phyloP scores from a whole-genome alignment of 2,888 invertebrate genomes.

The Crematogaster levior region DNA sequence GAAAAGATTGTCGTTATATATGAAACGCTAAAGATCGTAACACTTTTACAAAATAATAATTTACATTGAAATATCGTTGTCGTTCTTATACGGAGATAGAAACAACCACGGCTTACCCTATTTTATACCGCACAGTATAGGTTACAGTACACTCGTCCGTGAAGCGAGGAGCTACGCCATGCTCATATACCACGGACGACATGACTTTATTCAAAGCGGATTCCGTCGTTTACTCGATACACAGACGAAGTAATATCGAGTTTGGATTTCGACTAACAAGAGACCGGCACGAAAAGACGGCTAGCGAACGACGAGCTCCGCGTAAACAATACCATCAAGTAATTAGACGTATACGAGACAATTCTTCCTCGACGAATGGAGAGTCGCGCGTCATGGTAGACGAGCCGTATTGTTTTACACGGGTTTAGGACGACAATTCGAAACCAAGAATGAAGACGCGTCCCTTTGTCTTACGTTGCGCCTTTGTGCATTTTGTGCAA shows the following conservation, averaged over 20 bases:
- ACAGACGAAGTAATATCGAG: constrained; percentile 66
- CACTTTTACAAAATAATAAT: constrained; percentile 12
- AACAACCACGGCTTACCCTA: constrained; percentile 39
- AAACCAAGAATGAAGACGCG: constrained; percentile 46
- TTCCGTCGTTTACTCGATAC: constrained; percentile 62
- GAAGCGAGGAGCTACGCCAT: constrained; percentile 17
- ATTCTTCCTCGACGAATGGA: constrained; percentile 61
- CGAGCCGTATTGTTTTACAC: constrained; percentile 39
- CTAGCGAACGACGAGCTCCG: constrained; percentile 60
- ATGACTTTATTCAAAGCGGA: constrained; percentile 62
- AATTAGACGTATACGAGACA: constrained; percentile 65
- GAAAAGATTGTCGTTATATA: too few relatives aligned
- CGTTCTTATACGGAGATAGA: constrained; percentile 27
- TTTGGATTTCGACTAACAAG: constrained; percentile 71
- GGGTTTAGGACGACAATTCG: constrained; percentile 43
- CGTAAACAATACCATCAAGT: constrained; percentile 65
- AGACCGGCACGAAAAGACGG: constrained; percentile 56
- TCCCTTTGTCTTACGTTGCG: constrained; percentile 33
- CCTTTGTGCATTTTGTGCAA: constrained; percentile 44
- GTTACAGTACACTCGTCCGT: constrained; percentile 10
- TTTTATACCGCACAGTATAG: constrained; percentile 31
- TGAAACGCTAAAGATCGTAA: neutral
- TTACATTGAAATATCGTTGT: constrained; percentile 6
- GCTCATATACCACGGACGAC: constrained; percentile 56
- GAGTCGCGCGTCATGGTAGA: constrained; percentile 22